These are phyloP conservation scores for Eulemur mongoz DNA, from an alignment of 2,797 vertebrate species.

Conservation along the genomic window DNA sequence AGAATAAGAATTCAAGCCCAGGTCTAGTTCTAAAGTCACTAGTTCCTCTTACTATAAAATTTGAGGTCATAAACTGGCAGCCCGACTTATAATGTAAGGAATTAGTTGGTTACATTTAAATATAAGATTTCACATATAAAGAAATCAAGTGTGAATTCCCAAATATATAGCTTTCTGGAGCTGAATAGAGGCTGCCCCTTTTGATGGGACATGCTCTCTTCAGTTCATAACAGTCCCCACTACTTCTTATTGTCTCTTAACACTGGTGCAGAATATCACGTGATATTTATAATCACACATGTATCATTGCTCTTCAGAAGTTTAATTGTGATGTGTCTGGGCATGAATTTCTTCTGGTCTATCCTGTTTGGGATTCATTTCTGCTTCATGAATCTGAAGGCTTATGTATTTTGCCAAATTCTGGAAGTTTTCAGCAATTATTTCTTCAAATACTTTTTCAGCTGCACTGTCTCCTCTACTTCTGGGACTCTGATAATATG, in stretches of 20 bases:
- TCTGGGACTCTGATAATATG: not conserved
- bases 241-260: not conserved
- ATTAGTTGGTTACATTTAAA: not conserved
- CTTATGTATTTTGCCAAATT: constrained; percentile 8
- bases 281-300: not conserved
- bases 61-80: not conserved
- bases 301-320: not conserved
- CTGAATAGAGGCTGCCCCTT: not conserved
- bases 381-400: constrained; percentile 19
- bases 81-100: not conserved
- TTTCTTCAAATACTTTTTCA: not conserved
- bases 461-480: not conserved
- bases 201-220: not conserved
- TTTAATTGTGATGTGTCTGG: not conserved
- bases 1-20: not conserved
- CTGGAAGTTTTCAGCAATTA: not conserved
- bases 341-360: not conserved
- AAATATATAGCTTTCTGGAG: not conserved
- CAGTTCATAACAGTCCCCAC: not conserved
- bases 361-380: not conserved
- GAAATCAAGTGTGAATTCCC: not conserved
- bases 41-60: not conserved
- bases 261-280: not conserved
- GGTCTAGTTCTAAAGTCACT: not conserved
- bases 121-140: not conserved